phyloP scores from a whole-genome alignment of 2,113 vertebrate genomes.

The Tricholaema leucomelas region DNA sequence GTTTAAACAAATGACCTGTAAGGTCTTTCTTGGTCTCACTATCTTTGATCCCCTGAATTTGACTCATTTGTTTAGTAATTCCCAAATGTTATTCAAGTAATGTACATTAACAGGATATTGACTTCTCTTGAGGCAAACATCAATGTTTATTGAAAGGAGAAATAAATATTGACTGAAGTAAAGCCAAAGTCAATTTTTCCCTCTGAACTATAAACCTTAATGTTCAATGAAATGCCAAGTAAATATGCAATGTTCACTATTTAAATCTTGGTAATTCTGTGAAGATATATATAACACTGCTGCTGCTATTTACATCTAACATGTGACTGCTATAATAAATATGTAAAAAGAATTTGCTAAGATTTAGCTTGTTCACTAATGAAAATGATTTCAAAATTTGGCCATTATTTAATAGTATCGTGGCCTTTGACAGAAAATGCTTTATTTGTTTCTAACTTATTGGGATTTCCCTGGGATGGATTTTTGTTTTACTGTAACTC shows the following conservation, averaged over 20 bases:
- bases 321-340: neutral
- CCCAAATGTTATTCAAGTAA: constrained; percentile 48
- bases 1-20: neutral
- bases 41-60: constrained; percentile 38
- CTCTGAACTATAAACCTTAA: constrained; percentile 35
- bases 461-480: rapidly evolving
- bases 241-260: neutral
- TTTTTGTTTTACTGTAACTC: neutral
- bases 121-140: constrained; percentile 57
- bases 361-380: neutral
- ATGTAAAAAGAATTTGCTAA: neutral
- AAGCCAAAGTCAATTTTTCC: constrained; percentile 52
- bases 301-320: neutral
- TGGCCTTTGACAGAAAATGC: neutral
- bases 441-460: neutral
- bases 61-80: constrained; percentile 54
- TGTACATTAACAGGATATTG: constrained; percentile 60
- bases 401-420: neutral
- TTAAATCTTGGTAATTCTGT: neutral
- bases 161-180: constrained; percentile 61
- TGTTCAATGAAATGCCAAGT: constrained; percentile 30
- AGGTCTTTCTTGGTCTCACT: neutral
- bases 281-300: neutral
- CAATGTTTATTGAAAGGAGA: constrained; percentile 56
- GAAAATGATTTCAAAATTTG: neutral